A percentile compares a stretch with the other conserved stretches of the same genome.
phyloP scores from a whole-genome alignment of 2,797 vertebrate species.

The Tachyglossus aculeatus region DNA sequence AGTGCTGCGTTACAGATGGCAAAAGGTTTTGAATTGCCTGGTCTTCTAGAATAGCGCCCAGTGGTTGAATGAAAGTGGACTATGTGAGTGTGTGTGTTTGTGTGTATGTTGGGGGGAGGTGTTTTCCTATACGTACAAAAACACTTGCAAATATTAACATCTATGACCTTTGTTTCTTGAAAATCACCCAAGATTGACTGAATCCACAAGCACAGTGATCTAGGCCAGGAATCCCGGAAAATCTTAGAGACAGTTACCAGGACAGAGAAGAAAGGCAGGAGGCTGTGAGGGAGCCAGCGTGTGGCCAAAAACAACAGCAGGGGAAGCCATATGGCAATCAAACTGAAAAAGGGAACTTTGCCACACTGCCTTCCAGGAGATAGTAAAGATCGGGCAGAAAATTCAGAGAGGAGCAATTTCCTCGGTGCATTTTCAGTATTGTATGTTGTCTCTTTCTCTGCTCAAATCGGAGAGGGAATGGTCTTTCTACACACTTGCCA shows the following conservation, averaged over 20 bases:
- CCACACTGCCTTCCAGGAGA: slow-evolving; percentile 30
- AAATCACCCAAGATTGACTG: no score
- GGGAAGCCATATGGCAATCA: slow-evolving; percentile 40
- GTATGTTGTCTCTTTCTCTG: neutral
- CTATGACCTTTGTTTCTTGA: no score
- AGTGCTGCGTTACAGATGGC: neutral
- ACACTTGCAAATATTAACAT: no score
- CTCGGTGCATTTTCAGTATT: neutral
- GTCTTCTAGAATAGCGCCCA: no score
- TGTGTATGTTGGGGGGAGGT: no score
- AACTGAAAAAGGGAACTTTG: slow-evolving; percentile 29
- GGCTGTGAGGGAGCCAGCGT: slow-evolving; percentile 26
- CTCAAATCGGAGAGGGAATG: neutral
- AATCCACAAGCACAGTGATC: neutral
- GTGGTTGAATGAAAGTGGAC: no score
- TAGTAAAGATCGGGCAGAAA: neutral
- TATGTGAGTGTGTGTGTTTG: no score
- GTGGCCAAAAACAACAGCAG: slow-evolving; percentile 48
- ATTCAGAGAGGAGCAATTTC: slow-evolving; percentile 15
- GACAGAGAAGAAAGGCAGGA: slow-evolving; percentile 12
- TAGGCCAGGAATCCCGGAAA: neutral
- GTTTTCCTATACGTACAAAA: no score
- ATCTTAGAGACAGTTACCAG: slow-evolving; percentile 11
- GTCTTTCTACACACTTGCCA: neutral
- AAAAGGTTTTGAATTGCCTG: neutral